Percentiles rank a stretch among this genome's conserved stretches.
These are phyloP conservation scores for Epinotia demarniana DNA, from an alignment of 2,888 invertebrate genomes.

Conservation along the genomic window DNA sequence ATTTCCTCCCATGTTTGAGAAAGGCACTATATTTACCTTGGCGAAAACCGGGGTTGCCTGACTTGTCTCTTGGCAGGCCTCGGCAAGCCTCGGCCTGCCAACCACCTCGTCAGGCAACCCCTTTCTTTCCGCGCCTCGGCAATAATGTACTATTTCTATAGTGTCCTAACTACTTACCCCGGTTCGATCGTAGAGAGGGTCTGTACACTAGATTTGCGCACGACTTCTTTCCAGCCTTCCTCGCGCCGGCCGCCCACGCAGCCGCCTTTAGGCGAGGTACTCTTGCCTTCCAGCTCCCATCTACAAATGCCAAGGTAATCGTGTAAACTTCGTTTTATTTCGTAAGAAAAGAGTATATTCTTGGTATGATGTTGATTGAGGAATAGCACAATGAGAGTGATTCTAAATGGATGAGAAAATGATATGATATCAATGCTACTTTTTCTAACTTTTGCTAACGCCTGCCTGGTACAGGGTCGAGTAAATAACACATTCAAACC, in stretches of 20 bases:
- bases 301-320: conserved; percentile 53
- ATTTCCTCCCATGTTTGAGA: no score
- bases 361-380: neutral
- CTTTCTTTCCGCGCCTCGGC: no score
- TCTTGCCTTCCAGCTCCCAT: conserved; percentile 78
- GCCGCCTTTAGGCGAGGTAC: conserved; percentile 88
- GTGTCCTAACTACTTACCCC: conserved; percentile 60
- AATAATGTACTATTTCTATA: no score
- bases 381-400: neutral
- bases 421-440: neutral
- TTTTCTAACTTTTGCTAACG: neutral
- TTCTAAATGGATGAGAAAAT: neutral
- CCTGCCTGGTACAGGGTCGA: neutral
- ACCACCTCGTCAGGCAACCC: no score
- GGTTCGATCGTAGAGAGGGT: conserved; percentile 79
- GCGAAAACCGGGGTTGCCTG: no score
- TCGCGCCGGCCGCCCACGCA: conserved; percentile 87
- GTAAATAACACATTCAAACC: neutral
- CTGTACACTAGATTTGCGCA: conserved; percentile 91
- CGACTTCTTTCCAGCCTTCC: conserved; percentile 99
- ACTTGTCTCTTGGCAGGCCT: no score
- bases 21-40: no score
- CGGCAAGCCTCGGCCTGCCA: no score
- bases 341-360: neutral
- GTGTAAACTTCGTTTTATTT: neutral